Conservation (phyloP, 2,888 invertebrate genomes). For the Idaea straminata region DNA sequence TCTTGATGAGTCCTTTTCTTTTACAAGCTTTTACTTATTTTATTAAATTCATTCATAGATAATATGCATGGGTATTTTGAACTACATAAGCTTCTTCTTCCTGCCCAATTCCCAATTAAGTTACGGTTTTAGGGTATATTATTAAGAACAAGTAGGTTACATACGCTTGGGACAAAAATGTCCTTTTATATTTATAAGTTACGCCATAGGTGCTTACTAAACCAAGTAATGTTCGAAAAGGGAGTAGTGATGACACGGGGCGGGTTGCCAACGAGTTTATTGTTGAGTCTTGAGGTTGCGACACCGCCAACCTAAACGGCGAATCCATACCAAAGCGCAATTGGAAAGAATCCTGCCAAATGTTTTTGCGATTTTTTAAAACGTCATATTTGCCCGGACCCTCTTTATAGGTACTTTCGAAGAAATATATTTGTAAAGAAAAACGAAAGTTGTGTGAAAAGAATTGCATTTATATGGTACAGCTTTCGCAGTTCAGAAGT, state of each 20-base stretch:
- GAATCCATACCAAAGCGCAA: slow-evolving; percentile 62
- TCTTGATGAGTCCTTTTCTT: no score
- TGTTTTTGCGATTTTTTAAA: slow-evolving; percentile 45
- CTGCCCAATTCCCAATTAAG: no score
- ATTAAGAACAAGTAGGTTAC: no score
- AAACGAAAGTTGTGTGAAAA: slow-evolving; percentile 8
- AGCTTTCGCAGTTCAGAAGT: slow-evolving; percentile 16
- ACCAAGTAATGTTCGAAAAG: neutral
- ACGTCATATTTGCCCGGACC: slow-evolving; percentile 29
- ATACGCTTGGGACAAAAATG: no score
- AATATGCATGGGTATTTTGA: no score
- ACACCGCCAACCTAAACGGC: slow-evolving; percentile 46
- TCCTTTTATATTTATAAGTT: no score
- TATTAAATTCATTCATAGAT: no score
- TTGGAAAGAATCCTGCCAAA: slow-evolving; percentile 68
- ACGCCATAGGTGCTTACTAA: no score
- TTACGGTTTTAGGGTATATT: no score
- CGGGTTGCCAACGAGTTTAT: neutral
- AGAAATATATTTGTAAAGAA: slow-evolving; percentile 8
- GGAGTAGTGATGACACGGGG: neutral
- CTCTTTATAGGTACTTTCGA: slow-evolving; percentile 9
- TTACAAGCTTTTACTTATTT: no score
- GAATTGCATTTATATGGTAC: slow-evolving; percentile 24
- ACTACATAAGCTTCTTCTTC: no score
- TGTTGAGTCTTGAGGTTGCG: slow-evolving; percentile 37